Percentiles rank a stretch among this genome's conserved stretches.
phyloP scores from a whole-genome alignment of 2,113 vertebrate genomes.

The Budorcas taxicolor region DNA sequence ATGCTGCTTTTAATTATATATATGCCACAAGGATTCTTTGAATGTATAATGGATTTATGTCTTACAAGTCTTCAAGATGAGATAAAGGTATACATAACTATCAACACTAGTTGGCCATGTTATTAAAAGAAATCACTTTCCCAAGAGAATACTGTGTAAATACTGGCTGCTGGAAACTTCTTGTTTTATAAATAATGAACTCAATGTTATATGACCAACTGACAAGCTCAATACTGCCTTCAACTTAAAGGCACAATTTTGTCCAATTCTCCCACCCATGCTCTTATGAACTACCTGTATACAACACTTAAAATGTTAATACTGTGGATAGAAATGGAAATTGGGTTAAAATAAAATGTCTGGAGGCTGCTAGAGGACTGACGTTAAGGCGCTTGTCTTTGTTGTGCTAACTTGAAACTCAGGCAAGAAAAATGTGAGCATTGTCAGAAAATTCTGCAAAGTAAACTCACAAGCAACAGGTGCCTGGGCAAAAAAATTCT shows the following conservation, averaged over 20 bases:
- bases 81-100: not conserved
- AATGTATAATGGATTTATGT: not conserved
- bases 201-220: not conserved
- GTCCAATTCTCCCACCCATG: not conserved
- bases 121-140: not conserved
- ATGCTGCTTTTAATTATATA: not conserved
- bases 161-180: not conserved
- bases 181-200: not conserved
- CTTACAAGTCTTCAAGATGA: not conserved
- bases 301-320: not conserved
- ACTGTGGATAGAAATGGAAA: not conserved
- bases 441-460: not conserved
- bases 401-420: not conserved
- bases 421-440: not conserved
- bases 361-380: not conserved
- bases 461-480: not conserved
- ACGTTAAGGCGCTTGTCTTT: not conserved
- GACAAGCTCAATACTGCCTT: not conserved
- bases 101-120: not conserved
- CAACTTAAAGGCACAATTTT: not conserved
- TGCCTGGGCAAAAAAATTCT: not conserved
- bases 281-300: not conserved
- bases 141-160: not conserved
- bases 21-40: not conserved
- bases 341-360: not conserved